A percentile compares a stretch with the other conserved stretches of the same genome.
phyloP scores from a whole-genome alignment of 23 tunicate genomes.

The Diplosoma virens region DNA sequence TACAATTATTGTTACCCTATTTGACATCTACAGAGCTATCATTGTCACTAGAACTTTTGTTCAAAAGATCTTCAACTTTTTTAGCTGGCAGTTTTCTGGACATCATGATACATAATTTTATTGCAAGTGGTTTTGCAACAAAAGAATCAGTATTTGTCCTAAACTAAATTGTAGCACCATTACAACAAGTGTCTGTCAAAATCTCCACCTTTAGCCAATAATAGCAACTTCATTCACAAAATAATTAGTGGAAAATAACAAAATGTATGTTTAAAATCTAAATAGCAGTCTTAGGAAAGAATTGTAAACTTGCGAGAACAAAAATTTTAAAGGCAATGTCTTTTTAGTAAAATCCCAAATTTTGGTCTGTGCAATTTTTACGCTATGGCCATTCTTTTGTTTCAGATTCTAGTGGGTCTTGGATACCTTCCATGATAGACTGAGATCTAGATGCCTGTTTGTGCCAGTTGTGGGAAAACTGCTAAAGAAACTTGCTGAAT shows the following conservation, averaged over 20 bases:
- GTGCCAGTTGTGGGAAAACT: too few species aligned
- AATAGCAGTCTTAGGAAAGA: neutral
- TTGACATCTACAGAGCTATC: neutral
- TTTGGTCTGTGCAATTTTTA: too few species aligned
- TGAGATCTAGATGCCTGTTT: too few species aligned
- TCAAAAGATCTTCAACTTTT: neutral
- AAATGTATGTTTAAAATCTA: neutral
- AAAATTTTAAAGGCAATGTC: neutral
- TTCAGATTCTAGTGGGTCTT: too few species aligned
- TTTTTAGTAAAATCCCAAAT: too few species aligned
- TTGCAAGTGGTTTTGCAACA: neutral
- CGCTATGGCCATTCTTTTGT: too few species aligned
- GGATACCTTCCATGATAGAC: too few species aligned
- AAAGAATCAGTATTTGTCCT: neutral
- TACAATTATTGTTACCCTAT: neutral
- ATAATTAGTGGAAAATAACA: neutral
- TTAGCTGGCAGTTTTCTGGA: neutral
- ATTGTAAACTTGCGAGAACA: neutral
- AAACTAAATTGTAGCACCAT: too few species aligned
- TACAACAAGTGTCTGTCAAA: neutral
- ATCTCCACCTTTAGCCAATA: neutral
- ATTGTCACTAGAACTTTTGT: neutral
- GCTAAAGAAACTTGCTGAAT: too few species aligned
- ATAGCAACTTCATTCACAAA: neutral
- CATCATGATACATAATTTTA: neutral